Evolutionary conservation across 2,113 vertebrate genomes (phyloP), one percentile per base, ranked within the genome.

Genomic region (Podarcis cretensis): DNA sequence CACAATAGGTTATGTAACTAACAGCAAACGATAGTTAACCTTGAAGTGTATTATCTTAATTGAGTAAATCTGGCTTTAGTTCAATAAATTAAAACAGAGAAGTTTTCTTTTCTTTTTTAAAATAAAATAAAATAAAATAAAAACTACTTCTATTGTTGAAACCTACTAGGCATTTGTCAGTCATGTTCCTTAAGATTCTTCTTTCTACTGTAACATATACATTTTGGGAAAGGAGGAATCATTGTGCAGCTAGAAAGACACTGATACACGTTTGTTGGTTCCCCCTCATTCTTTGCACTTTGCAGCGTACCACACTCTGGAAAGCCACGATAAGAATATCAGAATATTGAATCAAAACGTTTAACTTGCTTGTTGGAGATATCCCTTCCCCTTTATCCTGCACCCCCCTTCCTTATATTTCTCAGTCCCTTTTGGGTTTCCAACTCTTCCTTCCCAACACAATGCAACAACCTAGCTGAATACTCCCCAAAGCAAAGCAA

Each of bases 1-100:
- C 96, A 97, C 97, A 97, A 97, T 96, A 96, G 97, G 95, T 96
- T 96, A 96, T 95, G 95, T 96, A 97, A 97, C 95, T 96, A 98
- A 96, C 96, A 97, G 95, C 96, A 96, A 97, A 97, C 96, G 96
- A 95, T 96, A 96, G 97, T 97, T 98, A 97, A 97, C 97, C 96
- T 97, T 97, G 96, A 96, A 96, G 95, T 90, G 92, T 96, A 96
- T 96, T 96, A 96, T 97, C 96, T 97, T 96, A 97, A 97, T 97
- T 96, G 97, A 96, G 96, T 95, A 96, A 96, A 96, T 96, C 96
- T 97, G 95, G 96, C 96, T 96, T 95, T 96, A 94, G 95, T 95
- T 97, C 93, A 96, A 96, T 95, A 96, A 94, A 96, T 96, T 94
- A 96, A 97, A 96, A 96, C 94, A 96, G 66, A 96, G 92, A 93